A percentile compares a stretch with the other conserved stretches of the same genome.
These are phyloP conservation scores for Symphodus melops DNA, from an alignment of 2,113 vertebrate species.

Conservation along the genomic window DNA sequence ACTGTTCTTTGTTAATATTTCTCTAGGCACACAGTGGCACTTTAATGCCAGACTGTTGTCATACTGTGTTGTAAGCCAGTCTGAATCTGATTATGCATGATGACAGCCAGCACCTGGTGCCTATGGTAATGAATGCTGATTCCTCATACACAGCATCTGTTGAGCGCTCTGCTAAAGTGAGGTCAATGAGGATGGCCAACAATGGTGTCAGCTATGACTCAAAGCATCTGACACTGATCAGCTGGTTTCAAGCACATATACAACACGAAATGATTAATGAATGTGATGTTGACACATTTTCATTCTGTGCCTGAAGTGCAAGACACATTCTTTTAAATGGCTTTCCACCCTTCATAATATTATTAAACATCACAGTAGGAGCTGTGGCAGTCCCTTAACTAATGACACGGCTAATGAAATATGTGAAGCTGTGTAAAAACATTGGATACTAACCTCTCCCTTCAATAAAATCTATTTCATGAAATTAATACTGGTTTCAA, in stretches of 20 bases:
- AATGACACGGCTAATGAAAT: constrained; percentile 16
- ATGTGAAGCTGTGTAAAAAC: constrained; percentile 1
- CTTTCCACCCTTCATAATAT: constrained; percentile 33
- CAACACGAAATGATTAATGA: constrained; percentile 18
- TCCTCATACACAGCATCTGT: constrained; percentile 59
- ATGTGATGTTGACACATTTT: constrained; percentile 26
- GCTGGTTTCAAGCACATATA: constrained; percentile 55
- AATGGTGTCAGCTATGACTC: constrained; percentile 33
- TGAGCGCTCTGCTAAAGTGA: constrained; percentile 34
- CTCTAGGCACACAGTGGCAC: constrained; percentile 4
- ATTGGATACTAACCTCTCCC: constrained; percentile 11
- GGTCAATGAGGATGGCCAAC: constrained; percentile 42
- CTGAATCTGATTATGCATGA: constrained; percentile 58
- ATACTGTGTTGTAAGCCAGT: constrained; percentile 56
- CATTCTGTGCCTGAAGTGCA: constrained; percentile 13
- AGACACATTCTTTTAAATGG: constrained; percentile 11
- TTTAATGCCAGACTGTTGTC: constrained; percentile 31
- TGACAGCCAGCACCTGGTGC: constrained; percentile 58
- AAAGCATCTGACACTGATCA: constrained; percentile 33
- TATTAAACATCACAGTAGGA: background rate
- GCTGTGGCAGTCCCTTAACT: constrained; percentile 7
- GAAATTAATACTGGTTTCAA: constrained; percentile 28
- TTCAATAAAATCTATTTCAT: background rate
- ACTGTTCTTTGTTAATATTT: background rate
- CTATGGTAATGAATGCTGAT: constrained; percentile 63